Percentiles rank a stretch among this genome's conserved stretches.
phyloP scores from a whole-genome alignment of 2,113 vertebrate genomes.

The Bujurquina vittata region DNA sequence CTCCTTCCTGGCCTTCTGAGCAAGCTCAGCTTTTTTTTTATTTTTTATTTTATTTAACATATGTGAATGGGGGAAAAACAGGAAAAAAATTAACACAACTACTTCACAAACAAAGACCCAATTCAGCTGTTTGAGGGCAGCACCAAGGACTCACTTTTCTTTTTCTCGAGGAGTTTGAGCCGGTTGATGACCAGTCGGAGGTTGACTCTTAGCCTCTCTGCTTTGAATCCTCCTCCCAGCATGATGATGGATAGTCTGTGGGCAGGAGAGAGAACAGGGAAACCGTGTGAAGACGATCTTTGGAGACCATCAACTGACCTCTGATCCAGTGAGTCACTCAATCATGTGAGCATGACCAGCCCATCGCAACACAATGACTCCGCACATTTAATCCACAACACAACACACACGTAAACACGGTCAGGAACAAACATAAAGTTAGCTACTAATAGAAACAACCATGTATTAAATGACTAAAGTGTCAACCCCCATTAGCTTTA shows the following conservation, averaged over 20 bases:
- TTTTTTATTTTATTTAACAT: conserved; percentile 58
- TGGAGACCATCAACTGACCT: background rate
- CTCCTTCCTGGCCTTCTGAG: conserved; percentile 97
- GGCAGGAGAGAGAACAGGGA: background rate
- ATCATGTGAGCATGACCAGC: conserved; percentile 67
- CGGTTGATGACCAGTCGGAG: conserved; percentile 96
- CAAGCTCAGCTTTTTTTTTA: conserved; percentile 87
- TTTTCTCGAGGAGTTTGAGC: conserved; percentile 97
- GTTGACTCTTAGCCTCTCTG: conserved; percentile 94
- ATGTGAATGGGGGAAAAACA: background rate
- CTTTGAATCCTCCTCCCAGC: conserved; percentile 94
- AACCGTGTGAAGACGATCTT: background rate
- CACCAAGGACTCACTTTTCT: conserved; percentile 90
- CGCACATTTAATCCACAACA: conserved; percentile 24
- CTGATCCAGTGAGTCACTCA: conserved; percentile 50
- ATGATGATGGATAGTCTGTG: conserved; percentile 75
- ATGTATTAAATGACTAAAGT: background rate
- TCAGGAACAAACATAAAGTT: background rate
- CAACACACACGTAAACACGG: background rate
- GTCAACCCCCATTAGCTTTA: conserved; percentile 43
- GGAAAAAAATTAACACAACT: background rate
- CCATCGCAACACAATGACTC: background rate
- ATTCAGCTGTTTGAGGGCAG: background rate
- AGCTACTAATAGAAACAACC: background rate
- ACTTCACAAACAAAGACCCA: background rate